These are phyloP conservation scores for Leucoraja erinaceus DNA, from an alignment of 2,113 vertebrate genomes.

Conservation along the genomic window DNA sequence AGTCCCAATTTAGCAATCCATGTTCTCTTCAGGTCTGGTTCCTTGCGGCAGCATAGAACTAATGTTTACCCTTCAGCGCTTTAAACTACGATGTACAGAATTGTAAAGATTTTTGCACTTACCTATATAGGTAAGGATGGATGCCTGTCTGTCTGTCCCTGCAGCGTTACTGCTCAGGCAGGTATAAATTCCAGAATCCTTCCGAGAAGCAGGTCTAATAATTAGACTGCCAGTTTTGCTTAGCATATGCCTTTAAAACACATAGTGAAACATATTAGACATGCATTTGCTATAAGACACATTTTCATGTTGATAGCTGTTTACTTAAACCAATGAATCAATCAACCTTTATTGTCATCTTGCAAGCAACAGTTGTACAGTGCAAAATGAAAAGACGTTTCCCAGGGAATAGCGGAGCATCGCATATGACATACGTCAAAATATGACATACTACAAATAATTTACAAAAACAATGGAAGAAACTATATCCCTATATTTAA, in stretches of 20 bases:
- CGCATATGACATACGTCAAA: no score
- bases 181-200: slow-evolving; percentile 77
- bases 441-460: background rate
- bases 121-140: slow-evolving; percentile 74
- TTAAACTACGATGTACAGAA: background rate
- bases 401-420: no score
- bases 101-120: slow-evolving; percentile 45
- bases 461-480: slow-evolving; percentile 13
- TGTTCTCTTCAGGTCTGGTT: background rate
- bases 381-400: no score
- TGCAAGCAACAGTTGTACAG: no score
- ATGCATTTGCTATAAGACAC: background rate
- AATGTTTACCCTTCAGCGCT: no score
- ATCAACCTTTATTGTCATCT: no score
- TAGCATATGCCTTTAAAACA: slow-evolving; percentile 66
- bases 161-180: slow-evolving; percentile 85
- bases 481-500: background rate
- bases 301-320: background rate
- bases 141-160: slow-evolving; percentile 70
- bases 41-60: background rate
- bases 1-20: background rate
- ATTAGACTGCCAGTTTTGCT: slow-evolving; percentile 73
- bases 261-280: background rate
- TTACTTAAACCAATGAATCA: no score
- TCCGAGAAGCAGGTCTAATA: slow-evolving; percentile 65